Percentiles rank a stretch among this genome's conserved stretches.
Evolutionary conservation across 2,797 vertebrate species (phyloP).

Genomic region (Lophius americanus): DNA sequence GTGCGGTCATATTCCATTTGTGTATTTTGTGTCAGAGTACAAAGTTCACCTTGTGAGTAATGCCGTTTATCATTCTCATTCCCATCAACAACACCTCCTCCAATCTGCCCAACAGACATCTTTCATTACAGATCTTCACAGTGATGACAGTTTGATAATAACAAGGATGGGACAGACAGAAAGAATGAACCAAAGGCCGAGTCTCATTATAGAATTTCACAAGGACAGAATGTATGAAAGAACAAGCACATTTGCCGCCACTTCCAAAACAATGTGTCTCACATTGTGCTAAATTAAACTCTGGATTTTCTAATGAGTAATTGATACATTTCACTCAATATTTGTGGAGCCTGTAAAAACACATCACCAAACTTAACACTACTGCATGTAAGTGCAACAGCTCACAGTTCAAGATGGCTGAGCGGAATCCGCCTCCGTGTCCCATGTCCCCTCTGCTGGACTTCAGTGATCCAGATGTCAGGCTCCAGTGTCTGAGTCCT

Average conservation of each 20-base stretch:
- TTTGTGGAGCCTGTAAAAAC: constrained; percentile 10
- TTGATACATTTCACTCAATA: constrained; percentile 32
- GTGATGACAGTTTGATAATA: constrained; percentile 3
- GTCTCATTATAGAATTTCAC: constrained; percentile 31
- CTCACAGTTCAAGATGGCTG: constrained; percentile 84
- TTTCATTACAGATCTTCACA: constrained; percentile 29
- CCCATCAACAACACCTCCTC: constrained; percentile 91
- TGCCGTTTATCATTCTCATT: constrained; percentile 86
- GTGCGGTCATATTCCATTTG: no score
- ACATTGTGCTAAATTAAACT: not conserved
- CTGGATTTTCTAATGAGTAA: not conserved
- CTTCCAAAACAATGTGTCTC: constrained; percentile 8
- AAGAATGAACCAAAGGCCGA: not conserved
- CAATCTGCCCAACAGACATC: constrained; percentile 77
- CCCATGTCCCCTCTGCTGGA: constrained; percentile 84
- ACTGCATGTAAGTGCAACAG: constrained; percentile 24
- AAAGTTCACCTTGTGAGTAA: constrained; percentile 85
- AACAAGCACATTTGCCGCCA: constrained; percentile 24
- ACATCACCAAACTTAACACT: constrained; percentile 1
- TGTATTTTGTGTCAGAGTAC: not conserved
- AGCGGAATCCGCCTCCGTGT: constrained; percentile 84
- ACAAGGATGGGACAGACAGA: constrained; percentile 28
- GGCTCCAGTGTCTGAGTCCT: constrained; percentile 92
- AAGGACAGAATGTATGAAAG: constrained; percentile 41
- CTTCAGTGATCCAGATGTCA: constrained; percentile 89